These are phyloP conservation scores for Hyposoter didymator DNA, from an alignment of 2,888 invertebrate species.

Conservation along the genomic window DNA sequence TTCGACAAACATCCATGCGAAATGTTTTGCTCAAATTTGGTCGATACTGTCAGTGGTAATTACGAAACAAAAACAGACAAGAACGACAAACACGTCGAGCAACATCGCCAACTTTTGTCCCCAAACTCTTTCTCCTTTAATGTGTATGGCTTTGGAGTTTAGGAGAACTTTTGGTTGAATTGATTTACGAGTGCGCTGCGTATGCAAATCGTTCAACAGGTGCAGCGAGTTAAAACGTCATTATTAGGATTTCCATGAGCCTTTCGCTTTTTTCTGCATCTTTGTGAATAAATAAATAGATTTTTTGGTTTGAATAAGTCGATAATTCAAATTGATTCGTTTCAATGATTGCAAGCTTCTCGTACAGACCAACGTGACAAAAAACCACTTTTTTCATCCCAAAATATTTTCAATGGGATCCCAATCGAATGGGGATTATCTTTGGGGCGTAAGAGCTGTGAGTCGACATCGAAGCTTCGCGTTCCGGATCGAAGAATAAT, in stretches of 20 bases:
- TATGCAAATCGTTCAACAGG: slow-evolving; percentile 30
- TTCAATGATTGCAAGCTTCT: not conserved
- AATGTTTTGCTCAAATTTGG: not conserved
- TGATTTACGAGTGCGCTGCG: not conserved
- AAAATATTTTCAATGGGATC: slow-evolving; percentile 12
- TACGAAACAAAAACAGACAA: not conserved
- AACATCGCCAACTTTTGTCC: not conserved
- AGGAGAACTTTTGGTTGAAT: slow-evolving; percentile 2
- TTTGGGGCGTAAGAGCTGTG: not conserved
- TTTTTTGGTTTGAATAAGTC: not conserved
- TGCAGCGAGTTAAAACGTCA: not conserved
- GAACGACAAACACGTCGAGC: not conserved
- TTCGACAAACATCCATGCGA: not conserved
- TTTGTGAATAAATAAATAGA: not conserved
- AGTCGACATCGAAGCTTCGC: not conserved
- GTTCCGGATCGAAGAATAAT: slow-evolving; percentile 31
- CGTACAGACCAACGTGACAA: not conserved
- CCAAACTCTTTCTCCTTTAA: slow-evolving; percentile 1
- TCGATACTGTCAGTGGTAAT: not conserved
- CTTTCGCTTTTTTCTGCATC: not conserved
- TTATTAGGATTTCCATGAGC: not conserved
- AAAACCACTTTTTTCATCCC: slow-evolving; percentile 10
- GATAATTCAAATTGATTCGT: not conserved
- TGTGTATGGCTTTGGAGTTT: not conserved
- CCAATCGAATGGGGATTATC: slow-evolving; percentile 34